Percentiles rank a stretch among this genome's conserved stretches.
phyloP scores from a whole-genome alignment of 2,888 invertebrate species.

The Patella depressa region DNA sequence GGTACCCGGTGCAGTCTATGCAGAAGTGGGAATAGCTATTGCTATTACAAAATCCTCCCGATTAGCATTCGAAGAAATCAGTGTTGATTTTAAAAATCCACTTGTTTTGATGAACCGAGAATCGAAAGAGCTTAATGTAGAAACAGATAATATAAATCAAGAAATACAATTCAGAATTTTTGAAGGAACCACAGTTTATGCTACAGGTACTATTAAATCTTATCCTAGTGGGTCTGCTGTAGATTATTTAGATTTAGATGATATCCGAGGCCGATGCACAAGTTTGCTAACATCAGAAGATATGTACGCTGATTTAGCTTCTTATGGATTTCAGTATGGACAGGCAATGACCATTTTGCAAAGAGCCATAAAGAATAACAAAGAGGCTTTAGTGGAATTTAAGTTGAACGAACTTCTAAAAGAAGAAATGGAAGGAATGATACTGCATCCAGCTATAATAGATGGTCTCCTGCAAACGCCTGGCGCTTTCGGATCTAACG shows the following conservation, averaged over 20 bases:
- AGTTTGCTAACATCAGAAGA: constrained; percentile 1
- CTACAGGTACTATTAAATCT: background rate
- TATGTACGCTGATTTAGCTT: constrained; percentile 19
- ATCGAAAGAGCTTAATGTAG: background rate
- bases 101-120: background rate
- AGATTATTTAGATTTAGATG: background rate
- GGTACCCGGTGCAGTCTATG: constrained; percentile 44
- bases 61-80: background rate
- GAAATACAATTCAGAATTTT: background rate
- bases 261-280: background rate
- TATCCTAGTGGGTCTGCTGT: background rate
- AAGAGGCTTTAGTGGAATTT: constrained; percentile 14
- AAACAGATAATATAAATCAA: background rate
- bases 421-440: constrained; percentile 16
- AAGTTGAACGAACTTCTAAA: background rate
- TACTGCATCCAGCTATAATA: constrained; percentile 24
- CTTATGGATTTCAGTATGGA: constrained; percentile 16
- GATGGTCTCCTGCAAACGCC: constrained; percentile 21
- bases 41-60: constrained; percentile 13
- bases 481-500: background rate
- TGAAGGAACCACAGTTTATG: background rate
- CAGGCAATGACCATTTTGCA: constrained; percentile 3
- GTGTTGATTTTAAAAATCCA: background rate
- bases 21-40: constrained; percentile 40
- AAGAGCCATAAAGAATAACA: background rate